A percentile compares a stretch with the other conserved stretches of the same genome.
Conservation (phyloP, 2,888 invertebrate species). For the Auanema sp. region DNA sequence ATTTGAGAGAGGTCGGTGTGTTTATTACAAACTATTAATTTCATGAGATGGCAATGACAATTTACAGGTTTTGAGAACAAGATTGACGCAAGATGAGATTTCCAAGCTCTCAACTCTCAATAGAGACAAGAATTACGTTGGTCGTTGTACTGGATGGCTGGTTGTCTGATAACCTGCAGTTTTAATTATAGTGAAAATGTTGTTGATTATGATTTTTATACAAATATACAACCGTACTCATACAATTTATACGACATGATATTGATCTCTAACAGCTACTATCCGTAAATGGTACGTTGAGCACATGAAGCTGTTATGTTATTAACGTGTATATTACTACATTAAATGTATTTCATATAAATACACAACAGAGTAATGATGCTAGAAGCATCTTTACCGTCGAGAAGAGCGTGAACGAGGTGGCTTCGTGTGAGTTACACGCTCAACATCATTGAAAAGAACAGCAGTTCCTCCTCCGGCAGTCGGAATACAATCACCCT, state of each 20-base stretch:
- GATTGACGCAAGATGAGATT: conserved; percentile 22
- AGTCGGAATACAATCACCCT: conserved; percentile 90
- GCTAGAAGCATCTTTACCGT: too few species aligned
- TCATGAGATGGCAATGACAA: not conserved
- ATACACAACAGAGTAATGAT: too few species aligned
- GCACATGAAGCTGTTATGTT: too few species aligned
- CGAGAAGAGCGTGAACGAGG: not conserved
- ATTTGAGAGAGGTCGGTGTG: conserved; percentile 11
- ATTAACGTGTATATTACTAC: too few species aligned
- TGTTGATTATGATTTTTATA: too few species aligned
- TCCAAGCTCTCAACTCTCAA: conserved; percentile 20
- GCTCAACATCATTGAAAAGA: conserved; percentile 88
- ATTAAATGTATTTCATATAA: too few species aligned
- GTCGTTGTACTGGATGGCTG: conserved; percentile 37
- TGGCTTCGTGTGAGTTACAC: conserved; percentile 49
- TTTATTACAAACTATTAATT: too few species aligned
- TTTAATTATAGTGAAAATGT: not conserved
- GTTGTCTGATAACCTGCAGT: conserved; percentile 12
- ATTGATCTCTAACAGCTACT: too few species aligned
- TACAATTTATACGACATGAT: too few species aligned
- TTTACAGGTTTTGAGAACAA: not conserved
- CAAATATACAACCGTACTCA: too few species aligned
- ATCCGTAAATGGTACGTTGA: too few species aligned
- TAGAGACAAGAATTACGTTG: conserved; percentile 25
- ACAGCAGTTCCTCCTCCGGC: conserved; percentile 91